Conservation (phyloP, 2,888 invertebrate species). For the Lacanobia wlatinum region DNA sequence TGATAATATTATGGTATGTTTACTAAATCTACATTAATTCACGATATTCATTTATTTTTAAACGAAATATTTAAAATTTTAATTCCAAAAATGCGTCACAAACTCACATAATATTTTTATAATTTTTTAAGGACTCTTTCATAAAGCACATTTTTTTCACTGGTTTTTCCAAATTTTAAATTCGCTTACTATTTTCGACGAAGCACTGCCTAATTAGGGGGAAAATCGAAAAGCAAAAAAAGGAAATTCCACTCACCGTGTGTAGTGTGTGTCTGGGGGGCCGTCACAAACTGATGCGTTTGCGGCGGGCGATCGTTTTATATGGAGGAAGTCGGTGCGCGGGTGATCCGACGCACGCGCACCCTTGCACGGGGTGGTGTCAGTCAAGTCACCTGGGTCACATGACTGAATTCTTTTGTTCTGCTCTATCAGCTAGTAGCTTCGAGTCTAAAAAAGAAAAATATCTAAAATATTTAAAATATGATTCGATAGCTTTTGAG, state of each 20-base stretch:
- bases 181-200: background rate
- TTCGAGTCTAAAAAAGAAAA: too few species aligned
- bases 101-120: conserved; percentile 8
- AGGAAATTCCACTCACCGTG: conserved; percentile 77
- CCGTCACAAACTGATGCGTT: conserved; percentile 87
- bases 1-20: conserved; percentile 32
- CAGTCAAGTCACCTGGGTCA: conserved; percentile 51
- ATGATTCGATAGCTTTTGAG: background rate
- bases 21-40: conserved; percentile 15
- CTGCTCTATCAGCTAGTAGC: background rate
- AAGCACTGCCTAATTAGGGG: conserved; percentile 32
- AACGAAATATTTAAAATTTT: background rate
- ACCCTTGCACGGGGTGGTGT: conserved; percentile 72
- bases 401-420: conserved; percentile 10
- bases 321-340: conserved; percentile 81
- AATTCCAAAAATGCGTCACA: conserved; percentile 3
- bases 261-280: conserved; percentile 76
- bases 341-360: conserved; percentile 72
- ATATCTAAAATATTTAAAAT: background rate
- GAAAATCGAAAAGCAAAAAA: conserved; percentile 36
- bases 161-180: conserved; percentile 1
- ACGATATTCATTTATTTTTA: conserved; percentile 6
- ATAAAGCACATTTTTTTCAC: conserved; percentile 32
- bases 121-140: background rate
- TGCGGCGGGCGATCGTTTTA: conserved; percentile 80